Percentiles rank a stretch among this genome's conserved stretches.
Conservation (phyloP, 1,140 invertebrate genomes). For the Mactra quadrangularis region DNA sequence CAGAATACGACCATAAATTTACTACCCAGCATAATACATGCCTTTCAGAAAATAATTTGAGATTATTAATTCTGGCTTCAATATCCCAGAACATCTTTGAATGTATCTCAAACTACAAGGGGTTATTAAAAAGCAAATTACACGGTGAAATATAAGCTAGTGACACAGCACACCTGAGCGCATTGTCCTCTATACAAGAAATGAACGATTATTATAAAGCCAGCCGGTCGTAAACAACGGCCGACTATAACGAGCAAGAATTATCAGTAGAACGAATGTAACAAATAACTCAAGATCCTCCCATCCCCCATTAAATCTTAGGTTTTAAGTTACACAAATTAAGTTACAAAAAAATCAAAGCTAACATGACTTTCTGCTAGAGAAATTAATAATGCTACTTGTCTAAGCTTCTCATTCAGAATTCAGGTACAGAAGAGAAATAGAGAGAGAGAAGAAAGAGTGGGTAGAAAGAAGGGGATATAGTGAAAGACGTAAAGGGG, state of each 20-base stretch:
- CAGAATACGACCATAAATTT: constrained; percentile 16
- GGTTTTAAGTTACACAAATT: constrained; percentile 29
- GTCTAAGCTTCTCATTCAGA: too few relatives aligned
- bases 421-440: too few relatives aligned
- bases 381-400: not conserved
- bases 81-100: constrained; percentile 49
- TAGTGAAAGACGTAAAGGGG: too few relatives aligned
- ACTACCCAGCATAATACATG: constrained; percentile 22
- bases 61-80: constrained; percentile 43
- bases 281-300: not conserved
- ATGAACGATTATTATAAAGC: constrained; percentile 3
- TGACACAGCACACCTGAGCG: constrained; percentile 48
- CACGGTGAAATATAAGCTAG: constrained; percentile 42
- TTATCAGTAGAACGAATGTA: constrained; percentile 31
- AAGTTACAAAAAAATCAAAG: constrained; percentile 1
- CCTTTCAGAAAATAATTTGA: constrained; percentile 26
- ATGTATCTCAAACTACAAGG: not conserved
- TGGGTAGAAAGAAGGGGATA: too few relatives aligned
- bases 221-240: constrained; percentile 48
- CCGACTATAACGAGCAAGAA: constrained; percentile 28
- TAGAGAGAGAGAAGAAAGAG: too few relatives aligned
- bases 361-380: not conserved
- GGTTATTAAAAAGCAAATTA: constrained; percentile 64
- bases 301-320: constrained; percentile 4
- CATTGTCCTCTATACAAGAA: constrained; percentile 17